Evolutionary conservation across 2,797 vertebrate species (phyloP), one percentile per base, ranked within the genome.

Genomic region (Parotocinclus haroldoi): DNA sequence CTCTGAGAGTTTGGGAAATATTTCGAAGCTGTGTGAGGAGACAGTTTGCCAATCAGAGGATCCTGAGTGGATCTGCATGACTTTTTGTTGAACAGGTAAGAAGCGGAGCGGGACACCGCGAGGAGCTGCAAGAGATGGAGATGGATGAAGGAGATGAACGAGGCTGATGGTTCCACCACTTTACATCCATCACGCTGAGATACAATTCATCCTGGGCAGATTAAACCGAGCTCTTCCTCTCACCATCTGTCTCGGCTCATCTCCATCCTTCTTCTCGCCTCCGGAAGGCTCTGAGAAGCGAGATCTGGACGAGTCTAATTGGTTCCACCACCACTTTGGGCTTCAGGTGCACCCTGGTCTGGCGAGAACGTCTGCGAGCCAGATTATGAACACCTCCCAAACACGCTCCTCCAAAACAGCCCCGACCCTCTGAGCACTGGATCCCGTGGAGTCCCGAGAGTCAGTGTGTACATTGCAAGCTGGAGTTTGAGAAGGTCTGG

Each of bases 21-120:
- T 75, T 59, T 75, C 59, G 52, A 53, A 55, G 44, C 68, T 66
- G 54, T 66, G 19, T 56, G 66, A 58, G 58, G 54, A 74, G 66
- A 58, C 63, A 62, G 66, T 66, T 18, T 53, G 42, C 67, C 70
- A 61, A 75, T 70, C 27, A 27, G 42, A 76, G 10, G 50, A 59
- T 57, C 19, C 46, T 14, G 36, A 14, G 40, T 11, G 19, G 7
- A 36, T 39, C 39, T 56, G 16, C 18, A 27, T 27, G 40, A 42
- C 40, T 11, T 27, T 42, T 11, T 42, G 40, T 1, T 42, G 40
- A 42, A 42, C 40, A 11, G 40, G 8, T 11, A 2, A 5, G 27
- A 27, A 5, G 27, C 5, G 5, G 27, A 27, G 27, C 5, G 27
- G 27, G 27, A 27, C 27, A 27, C 27, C 13, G 13, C 36, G 8